Base-by-base conservation (phyloP, 2,797 vertebrate species). In the Hypotaenidia okinawae region DNA sequence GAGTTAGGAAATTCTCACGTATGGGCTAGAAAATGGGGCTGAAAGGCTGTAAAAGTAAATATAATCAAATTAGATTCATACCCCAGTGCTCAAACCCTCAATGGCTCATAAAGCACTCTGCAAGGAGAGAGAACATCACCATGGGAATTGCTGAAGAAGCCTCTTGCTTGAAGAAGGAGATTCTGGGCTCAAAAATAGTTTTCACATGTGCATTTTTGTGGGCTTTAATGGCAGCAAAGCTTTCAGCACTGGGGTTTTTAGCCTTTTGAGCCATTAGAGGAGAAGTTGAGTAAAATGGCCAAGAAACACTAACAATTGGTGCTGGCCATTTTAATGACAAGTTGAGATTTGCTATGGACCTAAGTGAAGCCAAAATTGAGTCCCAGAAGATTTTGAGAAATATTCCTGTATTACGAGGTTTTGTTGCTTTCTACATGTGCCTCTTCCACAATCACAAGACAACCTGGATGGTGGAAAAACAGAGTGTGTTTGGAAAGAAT, bases 241-340 rank as follows among this genome's bases (percentile, higher is more conserved):
- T 24, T 75, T 91, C 35, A 67, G 19, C 72, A 52, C 7, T 23
- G 15, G 13, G 74, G 4, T 9, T 89, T 72, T 55, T 75, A 25
- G 7, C 24, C 55, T 57, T 79, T 61, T 22, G 47, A 75, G n/a
- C 19, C 63, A 30, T 83, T 68, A 86, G 32, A 61, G 30, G 4
- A 73, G 5, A 45, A 13, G 45, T 10, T 27, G 21, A 67, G 17
- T 16, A 52, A 95, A 93, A 87, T 25, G 32, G 35, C 16, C 30
- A 62, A 27, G 6, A 11, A 74, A 39, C 14, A 7, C 30, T 67
- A 47, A 51, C 0, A 0, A 11, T 37, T 51, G 16, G 16, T 30
- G 3, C 35, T 67, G 47, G 30, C 17, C 4, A 39, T 74, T 79
- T 93, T 67, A 66, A 76, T 23, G 18, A n/a, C 23, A 52, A 5